Evolutionary conservation across 2,888 invertebrate species (phyloP), one percentile per base, ranked within the genome.

Genomic region (Ophioninae sp.): DNA sequence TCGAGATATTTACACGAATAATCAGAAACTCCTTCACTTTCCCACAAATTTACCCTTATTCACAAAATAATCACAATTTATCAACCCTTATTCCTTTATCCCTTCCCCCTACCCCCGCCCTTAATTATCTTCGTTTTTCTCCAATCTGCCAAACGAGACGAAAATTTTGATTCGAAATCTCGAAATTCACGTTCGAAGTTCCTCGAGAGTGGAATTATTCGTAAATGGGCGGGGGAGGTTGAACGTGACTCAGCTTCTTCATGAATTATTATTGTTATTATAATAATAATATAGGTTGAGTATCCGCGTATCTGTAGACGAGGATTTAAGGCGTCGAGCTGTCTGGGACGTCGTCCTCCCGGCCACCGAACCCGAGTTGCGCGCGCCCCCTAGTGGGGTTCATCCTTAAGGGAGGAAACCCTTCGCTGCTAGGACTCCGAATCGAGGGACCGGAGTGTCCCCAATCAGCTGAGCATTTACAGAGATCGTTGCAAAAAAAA

Each of bases 241-340:
- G n/a, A n/a, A n/a, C n/a, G 41, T 9, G 8, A 10, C 10, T 41
- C 41, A 41, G 8, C 41, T 77, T 74, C 17, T 58, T 20, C 58
- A n/a, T 58, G 41, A 41, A 41, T 8, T 41, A 41, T 41, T 41
- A 58, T 58, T 58, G 6, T 6, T 10, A 44, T 44, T 56, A 9
- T 56, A 56, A 51, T 65, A n/a, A 1, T 56, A 9, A 6, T 65
- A 22, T 37, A n/a, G 22, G 37, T 22, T 6, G 59, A 44, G 59
- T 79, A 22, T 13, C 39, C 17, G 56, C 8, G 17, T 10, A 67
- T 76, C 65, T 41, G 37, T 39, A 58, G 51, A 63, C 65, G 58
- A 72, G n/a, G 81, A 71, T 77, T 65, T 67, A 72, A 61, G 84
- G 84, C 84, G 81, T 81, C 84, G 84, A 75, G 84, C 84, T 75